A percentile compares a stretch with the other conserved stretches of the same genome.
Evolutionary conservation across 2,797 vertebrate species (phyloP).

Genomic region (Fistularia commersonii): DNA sequence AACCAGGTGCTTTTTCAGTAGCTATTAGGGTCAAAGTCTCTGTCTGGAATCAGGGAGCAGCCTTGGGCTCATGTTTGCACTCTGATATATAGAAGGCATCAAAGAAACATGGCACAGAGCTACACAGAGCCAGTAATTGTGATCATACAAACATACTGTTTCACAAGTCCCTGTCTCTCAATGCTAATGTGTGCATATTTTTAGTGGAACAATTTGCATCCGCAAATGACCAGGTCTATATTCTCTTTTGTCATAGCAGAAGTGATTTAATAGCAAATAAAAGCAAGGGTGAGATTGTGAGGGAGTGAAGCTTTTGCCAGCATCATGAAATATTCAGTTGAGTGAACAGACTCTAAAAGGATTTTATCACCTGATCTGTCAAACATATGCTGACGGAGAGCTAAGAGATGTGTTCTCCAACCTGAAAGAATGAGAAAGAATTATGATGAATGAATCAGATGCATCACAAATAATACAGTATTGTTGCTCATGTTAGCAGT

Average conservation of each 20-base stretch:
- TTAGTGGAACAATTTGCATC: constrained; percentile 33
- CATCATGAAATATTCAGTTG: constrained; percentile 58
- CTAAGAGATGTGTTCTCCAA: constrained; percentile 12
- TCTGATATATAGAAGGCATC: constrained; percentile 2
- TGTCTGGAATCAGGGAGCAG: constrained; percentile 4
- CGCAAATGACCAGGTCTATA: constrained; percentile 14
- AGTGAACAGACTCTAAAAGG: constrained; percentile 45
- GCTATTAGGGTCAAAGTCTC: constrained; percentile 8
- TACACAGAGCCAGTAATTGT: constrained; percentile 2
- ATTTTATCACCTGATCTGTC: constrained; percentile 53
- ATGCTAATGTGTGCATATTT: constrained; percentile 21
- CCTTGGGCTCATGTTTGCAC: constrained; percentile 2
- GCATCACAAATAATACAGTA: no score
- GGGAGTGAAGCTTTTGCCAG: constrained; percentile 26
- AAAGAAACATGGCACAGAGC: constrained; percentile 6
- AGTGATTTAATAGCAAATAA: constrained; percentile 54
- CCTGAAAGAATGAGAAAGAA: neutral
- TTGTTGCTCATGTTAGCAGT: no score
- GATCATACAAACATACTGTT: neutral
- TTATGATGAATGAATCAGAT: no score
- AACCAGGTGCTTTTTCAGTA: constrained; percentile 14
- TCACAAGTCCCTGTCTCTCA: neutral
- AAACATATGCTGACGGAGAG: constrained; percentile 25
- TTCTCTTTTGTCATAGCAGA: constrained; percentile 15
- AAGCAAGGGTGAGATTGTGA: constrained; percentile 30